Evolutionary conservation across 2,113 vertebrate genomes (phyloP).

Genomic region (Gracilinanus agilis): DNA sequence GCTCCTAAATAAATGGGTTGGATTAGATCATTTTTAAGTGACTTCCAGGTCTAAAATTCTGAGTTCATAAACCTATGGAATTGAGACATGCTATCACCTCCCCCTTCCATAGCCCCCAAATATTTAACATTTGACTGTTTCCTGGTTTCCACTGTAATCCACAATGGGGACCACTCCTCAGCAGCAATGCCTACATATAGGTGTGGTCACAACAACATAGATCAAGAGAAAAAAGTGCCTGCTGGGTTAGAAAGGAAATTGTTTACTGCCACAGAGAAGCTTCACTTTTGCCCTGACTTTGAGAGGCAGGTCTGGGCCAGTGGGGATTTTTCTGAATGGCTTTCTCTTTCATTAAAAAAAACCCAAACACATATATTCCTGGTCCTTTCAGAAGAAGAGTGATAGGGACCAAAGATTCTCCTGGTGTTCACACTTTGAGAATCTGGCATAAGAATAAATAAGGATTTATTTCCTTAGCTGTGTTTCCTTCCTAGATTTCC

Average conservation of each 20-base stretch:
- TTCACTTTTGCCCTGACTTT: slow-evolving; percentile 12
- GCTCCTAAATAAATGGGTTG: neutral
- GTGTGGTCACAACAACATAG: neutral
- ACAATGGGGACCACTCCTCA: neutral
- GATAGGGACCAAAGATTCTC: neutral
- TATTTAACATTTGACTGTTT: neutral
- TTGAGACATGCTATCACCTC: neutral
- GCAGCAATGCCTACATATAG: neutral
- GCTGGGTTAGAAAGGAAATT: neutral
- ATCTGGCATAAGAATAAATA: slow-evolving; percentile 26
- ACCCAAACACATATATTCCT: neutral
- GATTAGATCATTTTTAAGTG: neutral
- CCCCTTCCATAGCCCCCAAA: neutral
- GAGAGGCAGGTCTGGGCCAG: neutral
- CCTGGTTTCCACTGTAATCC: neutral
- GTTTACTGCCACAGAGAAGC: neutral
- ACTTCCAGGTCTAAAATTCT: neutral
- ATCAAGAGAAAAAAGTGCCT: neutral
- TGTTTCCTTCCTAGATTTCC: neutral
- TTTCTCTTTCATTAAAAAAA: slow-evolving; percentile 28
- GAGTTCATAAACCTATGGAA: neutral
- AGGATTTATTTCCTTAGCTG: neutral
- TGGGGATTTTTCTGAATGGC: slow-evolving; percentile 22
- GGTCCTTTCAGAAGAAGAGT: neutral
- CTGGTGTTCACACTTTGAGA: neutral